A percentile compares a stretch with the other conserved stretches of the same genome.
Conservation (phyloP, 2,888 invertebrate genomes). For the Choristoneura rosaceana region DNA sequence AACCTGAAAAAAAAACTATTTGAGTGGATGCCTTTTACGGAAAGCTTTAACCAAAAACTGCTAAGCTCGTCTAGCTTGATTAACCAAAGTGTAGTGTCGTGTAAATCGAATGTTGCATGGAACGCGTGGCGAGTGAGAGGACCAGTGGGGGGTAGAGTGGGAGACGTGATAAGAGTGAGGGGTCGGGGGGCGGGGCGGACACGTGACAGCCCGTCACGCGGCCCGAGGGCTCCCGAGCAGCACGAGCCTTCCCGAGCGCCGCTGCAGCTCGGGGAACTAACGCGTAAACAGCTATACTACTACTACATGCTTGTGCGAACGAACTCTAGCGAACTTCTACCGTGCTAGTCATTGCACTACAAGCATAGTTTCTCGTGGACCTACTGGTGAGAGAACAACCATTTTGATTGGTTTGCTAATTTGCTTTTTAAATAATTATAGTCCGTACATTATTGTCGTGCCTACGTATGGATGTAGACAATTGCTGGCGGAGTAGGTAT, state of each 20-base stretch:
- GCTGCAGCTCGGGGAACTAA: conserved; percentile 50
- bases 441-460: too few relatives aligned
- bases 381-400: not conserved
- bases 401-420: not conserved
- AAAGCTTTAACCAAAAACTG: too few relatives aligned
- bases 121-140: conserved; percentile 49
- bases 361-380: conserved; percentile 37
- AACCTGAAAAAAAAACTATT: too few relatives aligned
- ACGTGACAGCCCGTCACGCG: conserved; percentile 70
- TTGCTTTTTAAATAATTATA: too few relatives aligned
- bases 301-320: conserved; percentile 13
- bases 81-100: not conserved
- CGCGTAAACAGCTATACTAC: conserved; percentile 17
- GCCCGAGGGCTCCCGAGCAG: conserved; percentile 56
- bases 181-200: conserved; percentile 47
- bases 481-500: too few relatives aligned
- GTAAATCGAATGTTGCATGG: conserved; percentile 13
- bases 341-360: conserved; percentile 38
- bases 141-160: conserved; percentile 50
- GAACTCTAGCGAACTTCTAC: conserved; percentile 33
- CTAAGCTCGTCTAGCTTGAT: not conserved
- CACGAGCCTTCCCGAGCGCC: conserved; percentile 56
- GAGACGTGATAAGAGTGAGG: conserved; percentile 54
- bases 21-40: too few relatives aligned
- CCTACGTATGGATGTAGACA: too few relatives aligned